These are phyloP conservation scores for Sclerodermus sp. DNA, from an alignment of 2,888 invertebrate species.

Conservation along the genomic window DNA sequence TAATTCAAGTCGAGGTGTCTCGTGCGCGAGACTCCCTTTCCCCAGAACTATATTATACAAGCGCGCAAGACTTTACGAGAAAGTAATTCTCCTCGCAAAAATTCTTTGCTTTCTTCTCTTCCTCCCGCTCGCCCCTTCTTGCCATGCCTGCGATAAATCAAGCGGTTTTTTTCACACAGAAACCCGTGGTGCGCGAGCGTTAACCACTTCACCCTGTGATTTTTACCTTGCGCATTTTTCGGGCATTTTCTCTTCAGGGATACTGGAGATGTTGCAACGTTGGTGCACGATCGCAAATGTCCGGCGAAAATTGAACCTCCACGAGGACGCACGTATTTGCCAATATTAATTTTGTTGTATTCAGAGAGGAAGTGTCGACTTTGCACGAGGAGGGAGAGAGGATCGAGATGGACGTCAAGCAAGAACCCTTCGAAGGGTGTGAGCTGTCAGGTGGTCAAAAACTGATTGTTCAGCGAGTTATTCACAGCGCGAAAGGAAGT, in stretches of 20 bases:
- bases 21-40: conserved; percentile 6
- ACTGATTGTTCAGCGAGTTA: too few species aligned
- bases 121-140: conserved; percentile 5
- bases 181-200: too few species aligned
- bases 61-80: conserved; percentile 16
- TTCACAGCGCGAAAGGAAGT: too few species aligned
- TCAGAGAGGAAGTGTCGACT: not conserved
- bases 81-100: conserved; percentile 28
- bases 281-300: too few species aligned
- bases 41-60: too few species aligned
- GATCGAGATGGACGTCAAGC: not conserved
- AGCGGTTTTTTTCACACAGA: conserved; percentile 10
- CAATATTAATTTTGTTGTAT: too few species aligned
- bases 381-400: conserved; percentile 5
- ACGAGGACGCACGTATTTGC: too few species aligned
- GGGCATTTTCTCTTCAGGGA: too few species aligned
- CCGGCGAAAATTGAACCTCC: too few species aligned
- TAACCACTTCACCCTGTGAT: too few species aligned
- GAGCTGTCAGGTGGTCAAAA: not conserved
- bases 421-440: conserved; percentile 10
- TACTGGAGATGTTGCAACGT: too few species aligned
- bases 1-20: conserved; percentile 31
- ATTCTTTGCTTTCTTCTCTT: conserved; percentile 16
- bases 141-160: conserved; percentile 18
- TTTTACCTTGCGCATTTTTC: too few species aligned